These are phyloP conservation scores for Macropodus opercularis DNA, from an alignment of 2,797 vertebrate genomes.

Conservation along the genomic window DNA sequence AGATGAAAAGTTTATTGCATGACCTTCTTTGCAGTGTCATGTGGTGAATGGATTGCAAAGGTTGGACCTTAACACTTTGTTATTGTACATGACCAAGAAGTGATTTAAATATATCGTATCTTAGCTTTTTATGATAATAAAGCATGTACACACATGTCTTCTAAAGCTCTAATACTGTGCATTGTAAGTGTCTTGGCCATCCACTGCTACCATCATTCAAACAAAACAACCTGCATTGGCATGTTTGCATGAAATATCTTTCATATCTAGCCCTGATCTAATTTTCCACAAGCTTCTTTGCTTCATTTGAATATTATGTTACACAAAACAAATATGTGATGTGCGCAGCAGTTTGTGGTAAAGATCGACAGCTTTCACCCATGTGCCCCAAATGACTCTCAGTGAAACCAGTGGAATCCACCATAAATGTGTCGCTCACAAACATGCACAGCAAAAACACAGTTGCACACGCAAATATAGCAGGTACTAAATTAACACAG, in stretches of 20 bases:
- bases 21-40: no score
- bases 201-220: background rate
- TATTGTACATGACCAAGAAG: no score
- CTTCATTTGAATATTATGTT: background rate
- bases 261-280: background rate
- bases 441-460: conserved; percentile 35
- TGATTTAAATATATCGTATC: no score
- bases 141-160: no score
- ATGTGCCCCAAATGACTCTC: conserved; percentile 60
- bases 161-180: no score
- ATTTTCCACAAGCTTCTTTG: background rate
- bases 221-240: no score
- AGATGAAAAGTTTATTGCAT: background rate
- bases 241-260: no score
- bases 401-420: conserved; percentile 39
- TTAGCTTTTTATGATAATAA: no score
- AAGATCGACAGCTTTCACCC: conserved; percentile 29
- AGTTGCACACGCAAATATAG: conserved; percentile 7
- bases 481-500: background rate
- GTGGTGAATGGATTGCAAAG: no score
- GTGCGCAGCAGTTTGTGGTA: conserved; percentile 37
- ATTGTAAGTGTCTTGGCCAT: no score
- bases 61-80: no score
- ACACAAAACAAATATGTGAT: background rate
- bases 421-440: background rate